Percentiles rank a stretch among this genome's conserved stretches.
Evolutionary conservation across 2,797 vertebrate genomes (phyloP).

Genomic region (Peromyscus aztecus): DNA sequence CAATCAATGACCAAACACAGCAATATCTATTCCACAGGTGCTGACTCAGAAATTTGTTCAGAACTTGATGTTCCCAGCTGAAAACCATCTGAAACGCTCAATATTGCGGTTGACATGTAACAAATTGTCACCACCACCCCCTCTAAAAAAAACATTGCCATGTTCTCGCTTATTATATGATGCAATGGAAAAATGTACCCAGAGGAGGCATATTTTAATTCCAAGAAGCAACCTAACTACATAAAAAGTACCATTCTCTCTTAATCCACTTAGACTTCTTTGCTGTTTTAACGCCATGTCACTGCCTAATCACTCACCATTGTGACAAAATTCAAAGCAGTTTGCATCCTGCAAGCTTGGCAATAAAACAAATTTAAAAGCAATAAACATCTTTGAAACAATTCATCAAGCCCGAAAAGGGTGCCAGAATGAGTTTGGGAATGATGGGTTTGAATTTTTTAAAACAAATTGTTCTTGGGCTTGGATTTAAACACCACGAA

Average conservation of each 20-base stretch:
- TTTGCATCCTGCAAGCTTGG: conserved; percentile 57
- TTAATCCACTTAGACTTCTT: conserved; percentile 66
- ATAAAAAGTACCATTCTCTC: conserved; percentile 51
- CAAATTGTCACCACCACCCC: conserved; percentile 60
- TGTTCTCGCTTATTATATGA: conserved; percentile 71
- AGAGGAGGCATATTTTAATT: conserved; percentile 74
- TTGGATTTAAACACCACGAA: conserved; percentile 60
- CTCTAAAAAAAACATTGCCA: conserved; percentile 43
- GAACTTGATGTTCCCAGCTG: conserved; percentile 42
- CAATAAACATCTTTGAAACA: conserved; percentile 71
- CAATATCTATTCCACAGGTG: background rate
- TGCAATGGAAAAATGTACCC: conserved; percentile 51
- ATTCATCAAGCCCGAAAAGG: conserved; percentile 64
- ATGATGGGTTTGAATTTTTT: conserved; percentile 65
- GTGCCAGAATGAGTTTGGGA: conserved; percentile 63
- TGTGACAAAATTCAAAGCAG: conserved; percentile 66
- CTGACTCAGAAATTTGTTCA: conserved; percentile 45
- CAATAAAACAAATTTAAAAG: conserved; percentile 72
- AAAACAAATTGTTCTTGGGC: conserved; percentile 53
- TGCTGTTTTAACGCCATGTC: conserved; percentile 66
- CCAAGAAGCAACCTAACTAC: conserved; percentile 48
- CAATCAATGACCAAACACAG: conserved; percentile 17
- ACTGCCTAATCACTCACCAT: conserved; percentile 65
- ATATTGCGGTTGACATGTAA: conserved; percentile 59
- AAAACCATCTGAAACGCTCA: conserved; percentile 65